Percentiles rank a stretch among this genome's conserved stretches.
phyloP scores from a whole-genome alignment of 1,140 invertebrate genomes.

The Acarapis woodi region DNA sequence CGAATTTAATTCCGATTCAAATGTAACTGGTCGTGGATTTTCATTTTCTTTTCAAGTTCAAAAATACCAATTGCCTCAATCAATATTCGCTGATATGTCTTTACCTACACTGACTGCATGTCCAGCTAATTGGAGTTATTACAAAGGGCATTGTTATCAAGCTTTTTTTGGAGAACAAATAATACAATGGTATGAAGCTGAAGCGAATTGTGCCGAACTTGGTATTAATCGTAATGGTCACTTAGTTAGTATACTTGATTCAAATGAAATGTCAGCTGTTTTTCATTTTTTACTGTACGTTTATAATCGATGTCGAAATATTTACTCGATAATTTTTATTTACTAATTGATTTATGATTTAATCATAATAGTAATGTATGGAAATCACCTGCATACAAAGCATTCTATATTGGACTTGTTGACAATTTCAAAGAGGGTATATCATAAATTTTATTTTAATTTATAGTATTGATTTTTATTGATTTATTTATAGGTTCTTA shows the following conservation, averaged over 20 bases:
- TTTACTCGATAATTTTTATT: no score
- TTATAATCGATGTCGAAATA: no score
- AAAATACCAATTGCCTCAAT: slow-evolving; percentile 10
- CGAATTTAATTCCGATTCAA: slow-evolving; percentile 14
- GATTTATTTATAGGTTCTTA: no score
- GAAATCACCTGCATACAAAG: slow-evolving; percentile 11
- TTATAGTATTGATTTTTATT: no score
- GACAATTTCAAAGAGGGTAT: slow-evolving; percentile 14
- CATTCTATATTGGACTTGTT: slow-evolving; percentile 15
- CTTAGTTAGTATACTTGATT: slow-evolving; percentile 14
- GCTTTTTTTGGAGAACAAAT: slow-evolving; percentile 11
- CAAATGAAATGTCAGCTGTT: slow-evolving; percentile 14
- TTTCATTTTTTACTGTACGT: slow-evolving; percentile 13
- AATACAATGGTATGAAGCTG: slow-evolving; percentile 14
- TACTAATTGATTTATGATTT: no score
- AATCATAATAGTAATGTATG: no score
- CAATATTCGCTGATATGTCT: no score
- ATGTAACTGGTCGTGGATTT: slow-evolving; percentile 13
- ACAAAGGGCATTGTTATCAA: slow-evolving; percentile 14
- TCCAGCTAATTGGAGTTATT: slow-evolving; percentile 13
- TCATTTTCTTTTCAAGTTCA: slow-evolving; percentile 11
- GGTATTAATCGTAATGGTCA: slow-evolving; percentile 12
- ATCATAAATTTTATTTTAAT: no score
- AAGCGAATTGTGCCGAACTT: slow-evolving; percentile 10
- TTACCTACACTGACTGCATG: slow-evolving; percentile 7